Conservation (phyloP, 2,797 vertebrate species). For the Morus bassanus region DNA sequence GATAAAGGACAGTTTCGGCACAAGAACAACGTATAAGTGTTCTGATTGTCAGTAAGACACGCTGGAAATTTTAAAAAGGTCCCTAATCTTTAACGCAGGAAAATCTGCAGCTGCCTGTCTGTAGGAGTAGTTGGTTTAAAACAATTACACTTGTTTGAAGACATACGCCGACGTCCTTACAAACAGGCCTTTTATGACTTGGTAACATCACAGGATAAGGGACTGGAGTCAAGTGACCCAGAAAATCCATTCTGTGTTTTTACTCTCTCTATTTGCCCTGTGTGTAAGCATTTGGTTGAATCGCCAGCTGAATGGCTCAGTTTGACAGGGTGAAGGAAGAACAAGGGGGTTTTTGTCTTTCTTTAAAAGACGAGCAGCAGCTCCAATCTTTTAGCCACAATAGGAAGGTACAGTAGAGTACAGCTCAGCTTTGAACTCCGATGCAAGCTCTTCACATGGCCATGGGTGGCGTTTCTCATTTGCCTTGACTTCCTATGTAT, state of each 20-base stretch:
- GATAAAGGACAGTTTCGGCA: background rate
- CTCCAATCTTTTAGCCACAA: background rate
- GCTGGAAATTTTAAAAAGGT: background rate
- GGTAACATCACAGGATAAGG: background rate
- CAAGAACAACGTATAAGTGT: fast-evolving
- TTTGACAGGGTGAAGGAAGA: background rate
- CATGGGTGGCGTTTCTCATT: background rate
- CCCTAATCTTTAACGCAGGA: background rate
- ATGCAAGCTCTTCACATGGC: background rate
- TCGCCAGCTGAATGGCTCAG: background rate
- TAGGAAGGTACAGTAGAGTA: background rate
- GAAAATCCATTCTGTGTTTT: conserved; percentile 9
- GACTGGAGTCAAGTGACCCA: background rate
- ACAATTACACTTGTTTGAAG: background rate
- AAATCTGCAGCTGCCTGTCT: background rate
- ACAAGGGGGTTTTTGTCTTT: background rate
- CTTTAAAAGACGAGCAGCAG: background rate
- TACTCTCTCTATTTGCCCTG: background rate
- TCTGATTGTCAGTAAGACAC: background rate
- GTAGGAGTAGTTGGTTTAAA: background rate
- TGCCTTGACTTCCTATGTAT: background rate
- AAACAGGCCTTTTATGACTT: background rate
- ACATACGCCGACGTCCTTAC: background rate
- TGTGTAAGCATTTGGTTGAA: background rate
- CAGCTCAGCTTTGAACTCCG: background rate